These are phyloP conservation scores for Brachionus asplanchnoidis DNA, from an alignment of 1,140 invertebrate species.

Conservation along the genomic window DNA sequence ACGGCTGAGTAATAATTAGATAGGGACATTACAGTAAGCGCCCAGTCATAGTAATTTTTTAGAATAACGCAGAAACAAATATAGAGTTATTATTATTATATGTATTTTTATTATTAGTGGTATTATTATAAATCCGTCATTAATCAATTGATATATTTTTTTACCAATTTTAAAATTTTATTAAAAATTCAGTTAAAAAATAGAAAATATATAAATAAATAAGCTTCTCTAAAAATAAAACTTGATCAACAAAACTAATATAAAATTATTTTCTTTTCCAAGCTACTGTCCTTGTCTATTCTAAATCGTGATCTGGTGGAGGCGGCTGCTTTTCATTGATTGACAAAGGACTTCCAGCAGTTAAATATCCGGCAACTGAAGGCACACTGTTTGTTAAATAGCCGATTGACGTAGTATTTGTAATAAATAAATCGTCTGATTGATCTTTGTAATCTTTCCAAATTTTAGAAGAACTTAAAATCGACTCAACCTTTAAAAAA, in stretches of 20 bases:
- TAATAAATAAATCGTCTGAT: conserved; percentile 91
- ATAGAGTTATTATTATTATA: too few species aligned
- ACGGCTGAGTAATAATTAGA: too few species aligned
- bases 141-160: background rate
- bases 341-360: background rate
- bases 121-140: too few species aligned
- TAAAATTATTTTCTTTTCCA: background rate
- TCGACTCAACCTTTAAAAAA: conserved; percentile 63
- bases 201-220: background rate
- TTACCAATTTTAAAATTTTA: background rate
- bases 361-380: conserved; percentile 34
- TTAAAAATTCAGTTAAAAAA: background rate
- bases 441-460: conserved; percentile 97
- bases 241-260: background rate
- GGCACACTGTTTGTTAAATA: conserved; percentile 39
- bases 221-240: conserved; percentile 2
- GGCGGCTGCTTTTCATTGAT: conserved; percentile 31
- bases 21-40: too few species aligned
- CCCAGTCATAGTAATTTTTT: too few species aligned
- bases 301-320: conserved; percentile 19
- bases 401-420: conserved; percentile 17
- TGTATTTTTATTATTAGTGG: too few species aligned
- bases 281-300: background rate
- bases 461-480: conserved; percentile 75
- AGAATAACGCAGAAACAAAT: too few species aligned